Evolutionary conservation across 2,888 invertebrate genomes (phyloP).

Genomic region (Leucophenga maculata): DNA sequence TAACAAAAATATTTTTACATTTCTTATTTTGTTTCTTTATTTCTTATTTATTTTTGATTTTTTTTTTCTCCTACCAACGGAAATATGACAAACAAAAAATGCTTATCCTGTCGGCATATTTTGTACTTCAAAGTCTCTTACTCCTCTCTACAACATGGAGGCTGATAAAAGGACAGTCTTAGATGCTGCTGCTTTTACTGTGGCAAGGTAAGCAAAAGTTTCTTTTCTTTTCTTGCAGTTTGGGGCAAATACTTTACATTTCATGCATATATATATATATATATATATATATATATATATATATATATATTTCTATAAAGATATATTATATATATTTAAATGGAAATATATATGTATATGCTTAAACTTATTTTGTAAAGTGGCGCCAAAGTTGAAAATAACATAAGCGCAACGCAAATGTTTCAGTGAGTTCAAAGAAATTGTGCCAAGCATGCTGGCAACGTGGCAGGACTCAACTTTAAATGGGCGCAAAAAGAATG

Average conservation of each 20-base stretch:
- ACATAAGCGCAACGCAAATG: no score
- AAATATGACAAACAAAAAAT: conserved; percentile 19
- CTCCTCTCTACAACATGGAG: background rate
- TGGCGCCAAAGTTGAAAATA: no score
- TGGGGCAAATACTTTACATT: conserved; percentile 20
- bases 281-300: no score
- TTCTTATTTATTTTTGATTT: background rate
- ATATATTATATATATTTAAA: no score
- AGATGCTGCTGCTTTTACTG: background rate
- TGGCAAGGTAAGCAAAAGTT: conserved; percentile 15
- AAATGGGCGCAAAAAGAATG: no score
- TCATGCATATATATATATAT: background rate
- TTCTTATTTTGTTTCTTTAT: conserved; percentile 3
- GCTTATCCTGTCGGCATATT: conserved; percentile 5
- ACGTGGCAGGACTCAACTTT: no score
- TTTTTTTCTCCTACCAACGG: no score
- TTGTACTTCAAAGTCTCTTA: background rate
- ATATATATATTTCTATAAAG: no score
- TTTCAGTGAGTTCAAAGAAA: no score
- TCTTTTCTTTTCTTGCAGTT: background rate
- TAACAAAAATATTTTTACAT: conserved; percentile 16
- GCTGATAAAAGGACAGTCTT: background rate
- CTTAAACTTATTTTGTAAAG: no score
- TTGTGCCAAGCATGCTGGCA: no score
- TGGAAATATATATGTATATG: no score